Percentiles rank a stretch among this genome's conserved stretches.
These are phyloP conservation scores for Phaedon cochleariae DNA, from an alignment of 2,888 invertebrate genomes.

Conservation along the genomic window DNA sequence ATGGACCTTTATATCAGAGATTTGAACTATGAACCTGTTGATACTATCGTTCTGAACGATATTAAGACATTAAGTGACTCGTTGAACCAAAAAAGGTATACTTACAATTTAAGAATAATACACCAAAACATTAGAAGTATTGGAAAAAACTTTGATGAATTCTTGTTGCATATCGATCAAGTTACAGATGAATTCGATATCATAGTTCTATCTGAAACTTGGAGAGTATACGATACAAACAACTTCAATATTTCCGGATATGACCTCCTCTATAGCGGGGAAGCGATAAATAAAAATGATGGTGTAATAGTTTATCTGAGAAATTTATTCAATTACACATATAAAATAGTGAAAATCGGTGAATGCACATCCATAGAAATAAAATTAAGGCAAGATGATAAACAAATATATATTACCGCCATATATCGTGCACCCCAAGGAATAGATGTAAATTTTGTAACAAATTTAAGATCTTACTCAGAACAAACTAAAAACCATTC, in stretches of 20 bases:
- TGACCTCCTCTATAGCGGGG: neutral
- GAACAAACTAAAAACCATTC: neutral
- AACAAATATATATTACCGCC: slow-evolving; percentile 3
- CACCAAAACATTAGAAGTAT: slow-evolving; percentile 18
- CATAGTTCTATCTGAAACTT: neutral
- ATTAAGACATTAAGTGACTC: neutral
- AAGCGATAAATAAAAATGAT: neutral
- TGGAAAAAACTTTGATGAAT: slow-evolving; percentile 1
- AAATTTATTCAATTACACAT: slow-evolving; percentile 4
- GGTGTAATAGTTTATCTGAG: neutral
- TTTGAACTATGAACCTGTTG: slow-evolving; percentile 9
- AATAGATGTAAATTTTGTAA: neutral
- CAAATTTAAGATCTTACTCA: neutral
- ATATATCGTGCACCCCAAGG: neutral
- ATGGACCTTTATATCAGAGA: slow-evolving; percentile 7
- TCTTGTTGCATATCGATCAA: neutral
- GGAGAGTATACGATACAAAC: too few species aligned
- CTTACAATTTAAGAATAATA: slow-evolving; percentile 1
- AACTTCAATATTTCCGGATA: neutral
- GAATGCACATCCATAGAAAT: slow-evolving; percentile 7
- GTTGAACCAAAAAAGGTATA: slow-evolving; percentile 9
- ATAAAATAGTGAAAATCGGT: slow-evolving; percentile 2
- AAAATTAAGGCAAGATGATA: neutral
- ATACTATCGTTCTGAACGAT: slow-evolving; percentile 10
- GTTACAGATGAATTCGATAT: neutral